Base-by-base conservation (phyloP, 2,888 invertebrate species). In the Nephrotoma guestfalica region DNA sequence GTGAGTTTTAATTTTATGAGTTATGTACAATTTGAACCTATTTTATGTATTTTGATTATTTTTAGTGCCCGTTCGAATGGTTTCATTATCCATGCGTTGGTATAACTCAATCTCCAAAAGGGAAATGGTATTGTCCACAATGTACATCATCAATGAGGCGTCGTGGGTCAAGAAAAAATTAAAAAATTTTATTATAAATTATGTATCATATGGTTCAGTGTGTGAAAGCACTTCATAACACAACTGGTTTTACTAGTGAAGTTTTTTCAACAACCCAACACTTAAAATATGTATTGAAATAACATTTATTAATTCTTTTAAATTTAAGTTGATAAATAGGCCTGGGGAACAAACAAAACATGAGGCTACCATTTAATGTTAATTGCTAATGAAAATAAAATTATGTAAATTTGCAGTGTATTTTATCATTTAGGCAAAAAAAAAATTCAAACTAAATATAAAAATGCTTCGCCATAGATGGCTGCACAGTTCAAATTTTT, bases 61-160 rank as follows among this genome's bases (percentile, higher is more conserved):
- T 93, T 87, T 93, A 97, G 96, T 99, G 99, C 92, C 97, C 97
- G 1, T 97, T 97, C 90, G 98, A 99, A 92, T 99, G 99, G 99
- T 99, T 99, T 92, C 99, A 99, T 92, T 99, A 99, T 92, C 97
- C 97, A 6, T 99, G 99, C 91, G 99, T 99, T 86, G 97, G 97
- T 86, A 97, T 99, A 88, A 96, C 97, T 0, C 97, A 97, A 87
- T 97, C 98, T 83, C 99, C 99, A 0, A 98, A 98, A 91, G 98
- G 99, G 87, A 99, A 99, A 91, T 99, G 99, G 99, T 99, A 97
- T 91, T 99, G 99, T 91, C 98, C 98, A 0, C 97, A 97, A 90
- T 99, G 99, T 91, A 95, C 96, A 87, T 94, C 95, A 88, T 95
- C 96, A 87, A 96, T 97, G 96, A 95, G 96, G 88, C 94, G 97